Base-by-base conservation (phyloP, 2,113 vertebrate genomes). In the Uropsilus gracilis region DNA sequence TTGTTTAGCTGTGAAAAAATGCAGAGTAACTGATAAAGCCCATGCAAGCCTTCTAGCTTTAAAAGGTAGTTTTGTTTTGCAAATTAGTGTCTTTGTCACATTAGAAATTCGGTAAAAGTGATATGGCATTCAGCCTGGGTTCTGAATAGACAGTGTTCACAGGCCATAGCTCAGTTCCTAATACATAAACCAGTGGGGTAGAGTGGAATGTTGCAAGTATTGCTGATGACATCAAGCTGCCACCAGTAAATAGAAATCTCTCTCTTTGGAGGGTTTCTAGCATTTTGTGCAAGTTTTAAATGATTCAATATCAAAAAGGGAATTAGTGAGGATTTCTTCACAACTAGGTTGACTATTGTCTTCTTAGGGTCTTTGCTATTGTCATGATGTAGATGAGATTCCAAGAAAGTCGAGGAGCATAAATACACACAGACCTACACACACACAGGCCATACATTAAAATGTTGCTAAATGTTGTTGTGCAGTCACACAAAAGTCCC, bases 1-100 rank as follows among this genome's bases (percentile, higher is more conserved):
- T 89, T 86, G 55, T 89, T 75, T 48, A 94, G 75, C 53, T 55
- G 57, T 68, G 78, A 75, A 76, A 84, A 92, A 92, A n/a, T 8
- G 17, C 59, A 85, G 24, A 80, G 75, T 84, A 68, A 77, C 53
- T 53, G 55, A 78, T 89, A 59, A 91, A 81, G 46, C 55, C 6
- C 44, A 80, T 53, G 50, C 66, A 83, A 95, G 18, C 57, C 30
- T 91, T 96, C 48, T 84, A 37, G 59, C 55, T n/a, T n/a, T 75
- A 91, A 89, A 96, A 71, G 34, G 55, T 71, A 91, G 53, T 78
- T 96, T 97, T 87, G 61, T 82, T 95, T 94, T 94, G 73, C 85
- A 97, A 96, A 95, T 75, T 73, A 90, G 89, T 63, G 87, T 85
- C 44, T 77, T 93, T 80, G n/a, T 90, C 50, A 93, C 48, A 44